Percentiles rank a stretch among this genome's conserved stretches.
Evolutionary conservation across 2,113 vertebrate genomes (phyloP).

Genomic region (Genyomyrus donnyi): DNA sequence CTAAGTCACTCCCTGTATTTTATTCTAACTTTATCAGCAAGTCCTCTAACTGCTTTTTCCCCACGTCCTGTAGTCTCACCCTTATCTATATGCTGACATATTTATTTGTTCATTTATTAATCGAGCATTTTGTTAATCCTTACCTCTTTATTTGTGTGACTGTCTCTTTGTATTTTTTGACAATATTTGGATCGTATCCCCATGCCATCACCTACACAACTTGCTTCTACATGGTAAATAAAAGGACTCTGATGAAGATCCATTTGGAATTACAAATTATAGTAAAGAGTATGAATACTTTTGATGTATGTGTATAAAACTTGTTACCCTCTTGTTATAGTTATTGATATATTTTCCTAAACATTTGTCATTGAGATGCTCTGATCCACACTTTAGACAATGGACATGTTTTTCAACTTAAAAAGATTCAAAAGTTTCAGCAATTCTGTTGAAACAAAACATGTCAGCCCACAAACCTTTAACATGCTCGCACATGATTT

Average conservation of each 20-base stretch:
- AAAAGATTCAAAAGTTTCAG: not conserved
- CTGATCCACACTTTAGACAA: not conserved
- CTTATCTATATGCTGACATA: not conserved
- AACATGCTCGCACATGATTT: not conserved
- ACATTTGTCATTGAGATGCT: not conserved
- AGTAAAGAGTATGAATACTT: not conserved
- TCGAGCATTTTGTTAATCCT: not conserved
- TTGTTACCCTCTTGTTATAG: not conserved
- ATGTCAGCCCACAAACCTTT: not conserved
- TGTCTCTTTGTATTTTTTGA: not conserved
- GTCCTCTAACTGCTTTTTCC: not conserved
- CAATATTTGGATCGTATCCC: not conserved
- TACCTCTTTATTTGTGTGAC: not conserved
- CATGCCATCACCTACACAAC: not conserved
- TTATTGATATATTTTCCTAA: not conserved
- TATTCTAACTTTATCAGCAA: not conserved
- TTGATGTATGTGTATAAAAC: not conserved
- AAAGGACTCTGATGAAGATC: not conserved
- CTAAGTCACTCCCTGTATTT: not conserved
- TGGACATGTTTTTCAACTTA: not conserved
- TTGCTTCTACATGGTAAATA: not conserved
- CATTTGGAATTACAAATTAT: not conserved
- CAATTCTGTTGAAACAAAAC: not conserved
- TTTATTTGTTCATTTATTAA: not conserved
- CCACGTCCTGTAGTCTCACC: not conserved